phyloP scores from a whole-genome alignment of 1,140 invertebrate species.

The Araneus ventricosus region DNA sequence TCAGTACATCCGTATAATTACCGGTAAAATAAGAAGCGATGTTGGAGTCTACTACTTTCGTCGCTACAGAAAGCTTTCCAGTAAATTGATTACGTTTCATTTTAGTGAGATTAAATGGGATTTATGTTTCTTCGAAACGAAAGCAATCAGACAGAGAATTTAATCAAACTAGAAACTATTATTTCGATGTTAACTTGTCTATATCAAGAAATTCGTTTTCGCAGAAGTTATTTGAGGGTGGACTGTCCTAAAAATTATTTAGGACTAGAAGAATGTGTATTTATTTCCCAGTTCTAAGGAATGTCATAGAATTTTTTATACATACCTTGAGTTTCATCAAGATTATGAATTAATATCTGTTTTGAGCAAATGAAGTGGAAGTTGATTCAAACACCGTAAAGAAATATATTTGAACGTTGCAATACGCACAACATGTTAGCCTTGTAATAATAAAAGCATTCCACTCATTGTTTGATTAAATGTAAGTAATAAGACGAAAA shows the following conservation, averaged over 20 bases:
- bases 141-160: slow-evolving; percentile 40
- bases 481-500: too few species aligned
- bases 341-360: too few species aligned
- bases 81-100: slow-evolving; percentile 53
- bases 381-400: too few species aligned
- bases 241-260: neutral
- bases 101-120: slow-evolving; percentile 49
- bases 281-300: too few species aligned
- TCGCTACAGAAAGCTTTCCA: slow-evolving; percentile 10
- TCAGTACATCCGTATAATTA: slow-evolving; percentile 34
- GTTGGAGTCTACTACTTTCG: slow-evolving; percentile 12
- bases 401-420: too few species aligned
- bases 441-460: too few species aligned
- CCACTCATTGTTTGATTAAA: too few species aligned
- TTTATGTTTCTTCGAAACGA: slow-evolving; percentile 12
- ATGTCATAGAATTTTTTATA: too few species aligned
- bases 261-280: neutral
- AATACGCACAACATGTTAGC: too few species aligned
- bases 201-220: neutral
- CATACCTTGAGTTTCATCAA: too few species aligned
- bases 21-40: neutral
- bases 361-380: too few species aligned
- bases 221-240: neutral
- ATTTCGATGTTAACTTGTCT: slow-evolving; percentile 23
- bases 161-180: slow-evolving; percentile 42